Evolutionary conservation across 2,888 invertebrate genomes (phyloP).

Genomic region (Allophyes oxyacanthae): DNA sequence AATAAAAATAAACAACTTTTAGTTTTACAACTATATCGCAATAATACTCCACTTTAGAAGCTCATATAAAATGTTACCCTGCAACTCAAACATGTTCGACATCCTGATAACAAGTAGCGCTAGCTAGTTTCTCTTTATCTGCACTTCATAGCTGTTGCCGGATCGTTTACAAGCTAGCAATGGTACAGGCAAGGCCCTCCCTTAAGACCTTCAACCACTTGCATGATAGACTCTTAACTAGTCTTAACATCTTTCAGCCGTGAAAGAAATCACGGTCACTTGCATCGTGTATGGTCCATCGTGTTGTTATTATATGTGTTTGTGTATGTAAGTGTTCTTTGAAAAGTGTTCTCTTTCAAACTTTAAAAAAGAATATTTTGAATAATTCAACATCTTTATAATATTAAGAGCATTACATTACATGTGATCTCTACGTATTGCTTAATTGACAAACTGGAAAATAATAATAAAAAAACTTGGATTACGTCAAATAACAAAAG

Average conservation of each 20-base stretch:
- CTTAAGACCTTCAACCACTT: slow-evolving; percentile 30
- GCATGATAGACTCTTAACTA: neutral
- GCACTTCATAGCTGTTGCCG: slow-evolving; percentile 6
- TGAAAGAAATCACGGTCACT: slow-evolving; percentile 16
- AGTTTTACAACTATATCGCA: too few relatives aligned
- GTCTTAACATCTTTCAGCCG: slow-evolving; percentile 9
- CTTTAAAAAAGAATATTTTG: too few relatives aligned
- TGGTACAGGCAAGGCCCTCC: slow-evolving; percentile 15
- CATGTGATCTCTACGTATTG: too few relatives aligned
- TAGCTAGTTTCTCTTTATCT: slow-evolving; percentile 30
- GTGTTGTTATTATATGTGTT: neutral
- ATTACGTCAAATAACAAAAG: too few relatives aligned
- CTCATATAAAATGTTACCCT: neutral
- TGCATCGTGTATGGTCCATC: slow-evolving; percentile 11
- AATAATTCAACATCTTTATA: too few relatives aligned
- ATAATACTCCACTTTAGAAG: neutral
- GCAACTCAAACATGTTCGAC: neutral
- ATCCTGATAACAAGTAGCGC: slow-evolving; percentile 10
- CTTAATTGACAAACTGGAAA: too few relatives aligned
- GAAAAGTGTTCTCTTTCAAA: too few relatives aligned
- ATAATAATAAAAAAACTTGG: too few relatives aligned
- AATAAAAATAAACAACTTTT: too few relatives aligned
- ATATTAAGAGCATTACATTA: too few relatives aligned
- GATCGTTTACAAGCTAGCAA: neutral
- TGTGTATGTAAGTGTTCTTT: too few relatives aligned